Evolutionary conservation across 2,113 vertebrate genomes (phyloP), one percentile per base, ranked within the genome.

Genomic region (Garra rufa): DNA sequence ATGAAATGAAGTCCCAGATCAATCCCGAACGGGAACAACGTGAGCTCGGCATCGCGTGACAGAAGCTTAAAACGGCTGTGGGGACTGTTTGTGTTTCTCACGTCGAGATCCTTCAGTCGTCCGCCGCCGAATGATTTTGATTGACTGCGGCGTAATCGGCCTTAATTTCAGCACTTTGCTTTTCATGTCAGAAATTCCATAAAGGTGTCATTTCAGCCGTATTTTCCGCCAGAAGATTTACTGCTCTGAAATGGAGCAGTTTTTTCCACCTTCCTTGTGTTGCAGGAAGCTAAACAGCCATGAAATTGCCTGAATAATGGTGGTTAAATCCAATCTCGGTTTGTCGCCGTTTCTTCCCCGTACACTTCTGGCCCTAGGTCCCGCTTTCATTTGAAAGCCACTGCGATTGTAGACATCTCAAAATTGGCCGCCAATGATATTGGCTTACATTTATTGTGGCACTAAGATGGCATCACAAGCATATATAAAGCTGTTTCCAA

Each of bases 281-380:
- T 91, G 94, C 91, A 71, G 89, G 87, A 89, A 91, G 93, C 95
- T 97, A 97, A 97, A 96, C 95, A 96, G 95, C 95, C 95, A 95
- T 97, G 96, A 98, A 98, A 98, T 98, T 97, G 96, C 93, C 94
- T 96, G 95, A 96, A 96, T 97, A 97, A 98, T 97, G 94, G 94
- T 92, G 94, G 81, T 97, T 96, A 96, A 96, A 96, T 97, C 95
- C 95, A 97, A 96, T 96, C 95, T 95, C 91, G 0, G 94, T 96
- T 95, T 94, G 94, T 82, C 86, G 87, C 69, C 84, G 89, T 85
- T 86, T 89, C 89, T 89, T 89, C 89, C 71, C 69, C 38, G 28
- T 88, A 89, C 88, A 80, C 87, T 87, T 88, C 90, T 92, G 90
- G 90, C 84, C 85, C 84, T 87, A 89, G 82, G 91, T 90, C 92